Conservation (phyloP, 1,140 invertebrate genomes). For the Formica selysi region DNA sequence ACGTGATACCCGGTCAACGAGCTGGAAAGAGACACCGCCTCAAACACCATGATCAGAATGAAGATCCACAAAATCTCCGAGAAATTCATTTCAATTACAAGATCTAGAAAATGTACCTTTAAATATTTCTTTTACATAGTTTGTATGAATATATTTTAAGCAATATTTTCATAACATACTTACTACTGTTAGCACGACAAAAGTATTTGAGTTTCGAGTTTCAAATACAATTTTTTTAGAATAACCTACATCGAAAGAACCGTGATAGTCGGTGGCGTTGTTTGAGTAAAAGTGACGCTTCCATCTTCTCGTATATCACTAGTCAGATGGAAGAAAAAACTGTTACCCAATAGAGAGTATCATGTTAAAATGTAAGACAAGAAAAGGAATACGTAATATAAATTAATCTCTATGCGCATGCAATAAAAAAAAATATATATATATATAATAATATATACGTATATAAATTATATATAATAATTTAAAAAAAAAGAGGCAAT, state of each 20-base stretch:
- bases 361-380: conserved; percentile 48
- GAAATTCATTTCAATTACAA: conserved; percentile 59
- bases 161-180: neutral
- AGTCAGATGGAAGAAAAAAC: conserved; percentile 44
- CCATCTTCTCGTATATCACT: conserved; percentile 48
- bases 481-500: neutral
- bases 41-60: conserved; percentile 4
- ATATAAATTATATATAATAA: neutral
- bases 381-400: neutral
- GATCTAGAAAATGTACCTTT: conserved; percentile 18
- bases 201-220: neutral
- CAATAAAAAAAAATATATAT: neutral
- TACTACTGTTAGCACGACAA: neutral
- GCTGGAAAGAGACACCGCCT: conserved; percentile 77
- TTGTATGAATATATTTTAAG: neutral
- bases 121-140: neutral
- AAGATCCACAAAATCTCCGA: conserved; percentile 32
- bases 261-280: neutral
- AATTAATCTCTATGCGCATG: neutral
- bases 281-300: conserved; percentile 2
- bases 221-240: conserved; percentile 12
- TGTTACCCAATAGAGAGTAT: conserved; percentile 54
- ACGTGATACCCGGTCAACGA: conserved; percentile 82
- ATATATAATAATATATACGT: too few species aligned
- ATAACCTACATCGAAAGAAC: neutral